Percentiles rank a stretch among this genome's conserved stretches.
Evolutionary conservation across 92 coral and sea anemone species (phyloP).

Genomic region (Parazoanthus darwini): DNA sequence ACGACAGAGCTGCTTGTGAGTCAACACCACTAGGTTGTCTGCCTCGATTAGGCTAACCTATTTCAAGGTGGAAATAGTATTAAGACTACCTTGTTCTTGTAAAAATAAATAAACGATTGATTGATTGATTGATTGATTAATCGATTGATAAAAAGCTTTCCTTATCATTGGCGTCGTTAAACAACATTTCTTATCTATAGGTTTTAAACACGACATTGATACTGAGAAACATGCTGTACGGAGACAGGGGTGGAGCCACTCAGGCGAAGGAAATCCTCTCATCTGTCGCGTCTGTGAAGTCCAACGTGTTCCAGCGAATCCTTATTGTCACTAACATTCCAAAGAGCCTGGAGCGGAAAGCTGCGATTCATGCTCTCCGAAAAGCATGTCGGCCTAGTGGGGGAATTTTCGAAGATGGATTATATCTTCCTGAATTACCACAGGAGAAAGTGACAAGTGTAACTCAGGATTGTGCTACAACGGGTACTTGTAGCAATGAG

Average conservation of each 20-base stretch:
- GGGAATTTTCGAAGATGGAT: constrained; percentile 65
- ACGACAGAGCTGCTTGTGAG: too few relatives aligned
- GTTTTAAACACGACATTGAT: constrained; percentile 59
- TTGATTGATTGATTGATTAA: too few relatives aligned
- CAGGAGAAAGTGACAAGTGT: neutral
- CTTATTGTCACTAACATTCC: constrained; percentile 86
- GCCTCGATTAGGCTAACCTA: too few relatives aligned
- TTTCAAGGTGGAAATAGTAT: too few relatives aligned
- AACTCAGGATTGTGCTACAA: neutral
- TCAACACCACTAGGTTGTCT: too few relatives aligned
- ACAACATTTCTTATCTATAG: neutral
- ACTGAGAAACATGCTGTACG: constrained; percentile 69
- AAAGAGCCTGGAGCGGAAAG: constrained; percentile 62
- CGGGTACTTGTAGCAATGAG: constrained; percentile 14
- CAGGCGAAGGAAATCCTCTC: constrained; percentile 67
- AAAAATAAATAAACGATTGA: too few relatives aligned
- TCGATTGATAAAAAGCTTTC: neutral
- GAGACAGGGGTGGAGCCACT: constrained; percentile 61
- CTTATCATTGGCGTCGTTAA: neutral
- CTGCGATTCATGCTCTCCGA: constrained; percentile 72
- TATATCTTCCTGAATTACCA: constrained; percentile 68
- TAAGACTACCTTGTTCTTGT: too few relatives aligned
- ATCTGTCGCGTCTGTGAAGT: constrained; percentile 68
- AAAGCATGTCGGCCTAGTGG: constrained; percentile 93
- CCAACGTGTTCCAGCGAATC: constrained; percentile 81